These are phyloP conservation scores for Scrobipalpa costella DNA, from an alignment of 2,888 invertebrate genomes.

Conservation along the genomic window DNA sequence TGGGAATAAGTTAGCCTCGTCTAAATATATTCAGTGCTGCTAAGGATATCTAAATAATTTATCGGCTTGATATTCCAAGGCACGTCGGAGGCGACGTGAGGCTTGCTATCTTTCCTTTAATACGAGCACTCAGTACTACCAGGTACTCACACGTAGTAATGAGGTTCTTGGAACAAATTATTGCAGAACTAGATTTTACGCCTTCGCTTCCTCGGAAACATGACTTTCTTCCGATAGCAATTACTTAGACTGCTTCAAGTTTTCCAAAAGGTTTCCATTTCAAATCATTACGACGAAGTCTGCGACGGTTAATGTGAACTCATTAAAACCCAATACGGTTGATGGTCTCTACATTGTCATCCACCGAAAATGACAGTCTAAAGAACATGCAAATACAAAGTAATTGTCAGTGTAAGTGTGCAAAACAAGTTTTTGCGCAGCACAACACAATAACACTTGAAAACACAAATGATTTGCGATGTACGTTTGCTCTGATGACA, in stretches of 20 bases:
- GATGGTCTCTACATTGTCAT: background rate
- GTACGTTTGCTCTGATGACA: conserved; percentile 39
- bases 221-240: background rate
- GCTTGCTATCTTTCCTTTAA: conserved; percentile 40
- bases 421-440: conserved; percentile 48
- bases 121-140: too few species aligned
- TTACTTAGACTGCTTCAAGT: background rate
- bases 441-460: conserved; percentile 40
- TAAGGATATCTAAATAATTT: conserved; percentile 38
- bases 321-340: conserved; percentile 1
- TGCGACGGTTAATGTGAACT: background rate
- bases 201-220: background rate
- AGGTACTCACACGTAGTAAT: conserved; percentile 1
- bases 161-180: conserved; percentile 20
- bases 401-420: conserved; percentile 23
- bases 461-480: conserved; percentile 45
- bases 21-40: conserved; percentile 30
- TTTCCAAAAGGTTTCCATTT: too few species aligned
- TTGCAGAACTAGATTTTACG: background rate
- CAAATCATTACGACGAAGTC: too few species aligned
- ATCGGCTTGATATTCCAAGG: conserved; percentile 36
- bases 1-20: conserved; percentile 20
- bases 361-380: background rate
- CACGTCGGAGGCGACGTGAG: conserved; percentile 40
- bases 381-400: conserved; percentile 7